These are phyloP conservation scores for Mohoua ochrocephala DNA, from an alignment of 2,113 vertebrate species.

Conservation along the genomic window DNA sequence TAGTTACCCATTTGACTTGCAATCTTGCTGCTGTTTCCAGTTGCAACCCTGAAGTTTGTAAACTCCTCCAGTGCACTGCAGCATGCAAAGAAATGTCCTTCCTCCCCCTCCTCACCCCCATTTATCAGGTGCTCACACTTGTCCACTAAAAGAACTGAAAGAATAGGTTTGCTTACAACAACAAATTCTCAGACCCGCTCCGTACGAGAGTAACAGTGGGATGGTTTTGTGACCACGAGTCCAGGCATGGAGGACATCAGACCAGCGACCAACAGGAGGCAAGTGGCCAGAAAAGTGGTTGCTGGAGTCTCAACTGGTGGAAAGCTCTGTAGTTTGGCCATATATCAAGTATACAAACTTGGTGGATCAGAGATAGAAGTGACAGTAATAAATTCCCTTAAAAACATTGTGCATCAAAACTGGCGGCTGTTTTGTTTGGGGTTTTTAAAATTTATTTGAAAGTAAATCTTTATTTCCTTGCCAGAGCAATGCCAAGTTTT, in stretches of 20 bases:
- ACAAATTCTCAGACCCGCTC: neutral
- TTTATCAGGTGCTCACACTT: neutral
- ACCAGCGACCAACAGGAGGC: fast-evolving
- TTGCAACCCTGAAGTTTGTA: neutral
- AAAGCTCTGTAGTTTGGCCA: neutral
- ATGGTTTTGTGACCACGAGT: neutral
- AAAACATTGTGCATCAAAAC: neutral
- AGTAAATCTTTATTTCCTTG: neutral
- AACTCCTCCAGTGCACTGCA: neutral
- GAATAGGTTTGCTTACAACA: neutral
- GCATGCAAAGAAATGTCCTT: neutral
- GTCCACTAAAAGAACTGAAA: neutral
- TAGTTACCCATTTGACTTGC: neutral
- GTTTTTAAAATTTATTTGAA: neutral
- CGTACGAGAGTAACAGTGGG: fast-evolving
- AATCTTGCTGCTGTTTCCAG: neutral
- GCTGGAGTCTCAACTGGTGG: neutral
- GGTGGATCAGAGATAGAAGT: neutral
- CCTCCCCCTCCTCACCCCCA: fast-evolving
- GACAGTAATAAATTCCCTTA: neutral
- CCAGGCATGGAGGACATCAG: neutral
- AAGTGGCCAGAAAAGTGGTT: neutral
- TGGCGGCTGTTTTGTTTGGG: neutral
- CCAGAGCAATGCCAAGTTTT: neutral
- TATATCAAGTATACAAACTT: neutral